Evolutionary conservation across 1,140 invertebrate species (phyloP), one percentile per base, ranked within the genome.

Genomic region (Sinella curviseta): DNA sequence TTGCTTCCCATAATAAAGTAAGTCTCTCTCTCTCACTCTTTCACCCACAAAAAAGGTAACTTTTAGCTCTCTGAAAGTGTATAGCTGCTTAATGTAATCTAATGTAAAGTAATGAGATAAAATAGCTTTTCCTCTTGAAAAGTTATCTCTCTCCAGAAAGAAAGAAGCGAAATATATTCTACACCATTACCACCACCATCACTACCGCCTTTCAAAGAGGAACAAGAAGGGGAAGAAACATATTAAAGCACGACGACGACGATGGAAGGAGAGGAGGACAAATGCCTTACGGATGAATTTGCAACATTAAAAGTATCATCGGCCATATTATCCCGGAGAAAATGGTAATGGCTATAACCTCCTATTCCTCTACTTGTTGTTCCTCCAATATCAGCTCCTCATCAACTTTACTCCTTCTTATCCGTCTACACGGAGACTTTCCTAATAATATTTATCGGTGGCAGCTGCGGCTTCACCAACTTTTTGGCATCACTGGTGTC

Each of bases 101-200:
- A 70, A 70, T 70, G 30, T 70, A 70, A 70, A 70, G 65, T 70
- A 70, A 70, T 70, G 65, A 70, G 65, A 70, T 33, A 70, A 70
- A 70, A 70, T 70, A 70, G 65, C 65, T 70, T 70, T 65, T 70
- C 28, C 65, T 70, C 65, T 70, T 24, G 26, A 70, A 70, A 70
- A 31, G 65, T 70, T 31, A 70, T 30, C 30, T 70, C 26, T 65
- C 24, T 20, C 8, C 20, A 20, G 39, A 48, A 20, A 48, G 39
- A 70, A 8, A 70, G 31, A 70, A 33, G n/a, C 28, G 26, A 14
- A 60, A 60, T 60, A 26, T 60, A 60, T 60, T 60, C 55, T 14
- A 60, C 55, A 24, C n/a, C 39, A 4, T 48, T 8, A 48, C 55
- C 12, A 26, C 24, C n/a, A 17, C 39, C 39, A 12, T 48, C n/a